Evolutionary conservation across 2,797 vertebrate species (phyloP).

Genomic region (Adelosebastes latens): DNA sequence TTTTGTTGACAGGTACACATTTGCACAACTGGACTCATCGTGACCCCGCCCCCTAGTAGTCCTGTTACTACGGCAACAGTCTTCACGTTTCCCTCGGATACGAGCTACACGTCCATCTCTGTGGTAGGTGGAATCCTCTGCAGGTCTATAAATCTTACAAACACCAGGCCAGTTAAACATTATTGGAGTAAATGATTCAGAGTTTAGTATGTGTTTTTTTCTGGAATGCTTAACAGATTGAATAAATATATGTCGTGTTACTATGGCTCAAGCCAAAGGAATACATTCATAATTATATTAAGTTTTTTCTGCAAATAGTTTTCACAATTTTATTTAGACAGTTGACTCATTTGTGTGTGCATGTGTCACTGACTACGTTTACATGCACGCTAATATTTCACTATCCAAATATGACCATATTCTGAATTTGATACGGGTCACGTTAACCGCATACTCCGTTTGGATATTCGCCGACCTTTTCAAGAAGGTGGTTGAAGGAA

Average conservation of each 20-base stretch:
- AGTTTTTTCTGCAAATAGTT: too few species aligned
- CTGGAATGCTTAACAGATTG: not conserved
- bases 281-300: not conserved
- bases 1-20: conserved; percentile 91
- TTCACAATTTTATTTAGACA: not conserved
- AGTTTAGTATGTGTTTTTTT: not conserved
- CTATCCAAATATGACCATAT: too few species aligned
- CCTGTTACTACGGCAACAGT: conserved; percentile 94
- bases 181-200: not conserved
- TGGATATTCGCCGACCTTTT: too few species aligned
- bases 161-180: not conserved
- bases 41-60: conserved; percentile 97
- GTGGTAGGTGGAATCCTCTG: conserved; percentile 74
- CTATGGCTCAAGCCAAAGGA: not conserved
- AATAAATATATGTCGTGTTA: not conserved
- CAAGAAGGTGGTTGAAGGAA: too few species aligned
- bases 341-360: not conserved
- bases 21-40: conserved; percentile 95
- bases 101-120: conserved; percentile 86
- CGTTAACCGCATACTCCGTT: too few species aligned
- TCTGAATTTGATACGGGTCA: too few species aligned
- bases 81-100: conserved; percentile 94
- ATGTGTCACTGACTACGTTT: too few species aligned
- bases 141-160: not conserved
- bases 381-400: too few species aligned